Evolutionary conservation across 2,888 invertebrate genomes (phyloP).

Genomic region (Apamea epomidion): DNA sequence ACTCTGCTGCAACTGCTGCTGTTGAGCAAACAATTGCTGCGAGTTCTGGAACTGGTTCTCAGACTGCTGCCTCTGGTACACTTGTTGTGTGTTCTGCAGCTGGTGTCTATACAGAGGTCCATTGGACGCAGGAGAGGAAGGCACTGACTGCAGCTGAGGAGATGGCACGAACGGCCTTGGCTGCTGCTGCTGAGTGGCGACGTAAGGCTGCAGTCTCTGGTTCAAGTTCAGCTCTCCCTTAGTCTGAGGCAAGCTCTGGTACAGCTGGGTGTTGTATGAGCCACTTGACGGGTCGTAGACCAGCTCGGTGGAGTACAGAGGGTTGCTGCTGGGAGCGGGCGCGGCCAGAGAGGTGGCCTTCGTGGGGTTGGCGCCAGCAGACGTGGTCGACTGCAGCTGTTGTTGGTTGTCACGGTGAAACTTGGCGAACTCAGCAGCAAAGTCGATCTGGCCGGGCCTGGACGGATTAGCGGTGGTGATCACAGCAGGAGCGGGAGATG

Average conservation of each 20-base stretch:
- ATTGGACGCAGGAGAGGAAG: slow-evolving; percentile 77
- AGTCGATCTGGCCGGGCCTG: slow-evolving; percentile 89
- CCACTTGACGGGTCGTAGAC: slow-evolving; percentile 94
- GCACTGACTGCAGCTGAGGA: slow-evolving; percentile 89
- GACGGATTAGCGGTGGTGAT: slow-evolving; percentile 71
- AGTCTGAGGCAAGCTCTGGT: slow-evolving; percentile 94
- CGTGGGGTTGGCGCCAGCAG: slow-evolving; percentile 79
- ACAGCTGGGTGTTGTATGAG: slow-evolving; percentile 94
- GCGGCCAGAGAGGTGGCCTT: slow-evolving; percentile 78
- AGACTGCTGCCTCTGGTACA: slow-evolving; percentile 91
- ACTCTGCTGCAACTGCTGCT: slow-evolving; percentile 92
- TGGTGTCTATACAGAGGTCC: slow-evolving; percentile 88
- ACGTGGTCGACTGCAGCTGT: slow-evolving; percentile 85
- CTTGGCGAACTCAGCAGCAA: slow-evolving; percentile 94
- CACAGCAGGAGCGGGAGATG: slow-evolving; percentile 80
- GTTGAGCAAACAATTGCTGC: slow-evolving; percentile 92
- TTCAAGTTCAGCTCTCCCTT: slow-evolving; percentile 93
- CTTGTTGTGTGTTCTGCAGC: slow-evolving; percentile 86
- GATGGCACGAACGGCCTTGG: slow-evolving; percentile 90
- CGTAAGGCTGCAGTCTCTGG: slow-evolving; percentile 94
- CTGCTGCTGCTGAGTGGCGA: slow-evolving; percentile 91
- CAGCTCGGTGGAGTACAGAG: slow-evolving; percentile 94
- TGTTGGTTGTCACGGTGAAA: slow-evolving; percentile 93
- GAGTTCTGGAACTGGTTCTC: slow-evolving; percentile 91
- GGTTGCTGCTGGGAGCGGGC: slow-evolving; percentile 89